A percentile compares a stretch with the other conserved stretches of the same genome.
Evolutionary conservation across 2,797 vertebrate species (phyloP).

Genomic region (Sebastes taczanowskii): DNA sequence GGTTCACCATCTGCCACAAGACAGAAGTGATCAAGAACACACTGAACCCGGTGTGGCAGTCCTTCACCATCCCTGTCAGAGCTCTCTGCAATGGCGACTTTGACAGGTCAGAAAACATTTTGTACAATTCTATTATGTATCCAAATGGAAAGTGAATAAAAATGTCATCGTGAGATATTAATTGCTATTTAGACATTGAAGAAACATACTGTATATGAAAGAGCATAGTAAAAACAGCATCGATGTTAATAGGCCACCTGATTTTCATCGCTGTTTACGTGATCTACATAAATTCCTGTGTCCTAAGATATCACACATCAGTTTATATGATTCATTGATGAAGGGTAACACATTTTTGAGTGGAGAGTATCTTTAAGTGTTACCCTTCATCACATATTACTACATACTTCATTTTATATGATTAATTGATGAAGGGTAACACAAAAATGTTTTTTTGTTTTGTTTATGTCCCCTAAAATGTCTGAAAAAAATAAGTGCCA

Average conservation of each 20-base stretch:
- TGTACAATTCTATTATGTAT: background rate
- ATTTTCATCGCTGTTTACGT: background rate
- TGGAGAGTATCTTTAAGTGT: too few species aligned
- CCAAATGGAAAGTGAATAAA: background rate
- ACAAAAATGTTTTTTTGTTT: too few species aligned
- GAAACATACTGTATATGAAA: background rate
- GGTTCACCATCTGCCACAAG: conserved; percentile 99
- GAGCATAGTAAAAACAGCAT: too few species aligned
- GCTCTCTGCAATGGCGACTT: conserved; percentile 97
- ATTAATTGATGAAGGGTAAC: too few species aligned
- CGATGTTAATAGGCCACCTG: background rate
- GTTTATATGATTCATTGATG: background rate
- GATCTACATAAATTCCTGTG: background rate
- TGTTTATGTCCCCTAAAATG: background rate
- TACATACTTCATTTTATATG: too few species aligned
- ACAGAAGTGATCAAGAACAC: conserved; percentile 98
- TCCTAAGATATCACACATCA: background rate
- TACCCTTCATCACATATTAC: too few species aligned
- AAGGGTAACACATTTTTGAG: background rate
- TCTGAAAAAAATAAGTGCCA: background rate
- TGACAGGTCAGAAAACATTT: conserved; percentile 86
- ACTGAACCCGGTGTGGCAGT: conserved; percentile 95
- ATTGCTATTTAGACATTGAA: background rate
- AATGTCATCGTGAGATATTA: background rate
- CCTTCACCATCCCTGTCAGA: conserved; percentile 95